Base-by-base conservation (phyloP, 2,888 invertebrate genomes). In the Rotaria sp. region DNA sequence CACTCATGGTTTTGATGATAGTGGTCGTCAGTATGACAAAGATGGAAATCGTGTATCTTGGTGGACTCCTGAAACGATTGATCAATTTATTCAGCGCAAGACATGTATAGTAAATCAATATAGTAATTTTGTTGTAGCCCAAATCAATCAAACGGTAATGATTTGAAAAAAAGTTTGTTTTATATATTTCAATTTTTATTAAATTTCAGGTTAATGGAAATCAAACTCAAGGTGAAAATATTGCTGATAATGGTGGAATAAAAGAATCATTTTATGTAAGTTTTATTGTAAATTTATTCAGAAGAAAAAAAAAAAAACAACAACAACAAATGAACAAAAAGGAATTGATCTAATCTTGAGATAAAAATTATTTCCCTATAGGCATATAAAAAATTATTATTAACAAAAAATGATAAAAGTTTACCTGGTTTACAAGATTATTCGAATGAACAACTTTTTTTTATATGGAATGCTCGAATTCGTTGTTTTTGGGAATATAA, bases 61-160 rank as follows among this genome's bases (percentile, higher is more conserved):
- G 98, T 99, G 99, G 99, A 96, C 96, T 89, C 94, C 95, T 89
- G 94, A 94, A 24, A 97, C 97, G 0, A 95, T 97, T 87, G 94
- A 93, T 0, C 93, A 93, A 86, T 99, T 99, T 91, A 95, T 96
- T 89, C 93, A 94, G 74, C 93, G 95, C 87, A 95, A 96, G 0
- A 93, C 95, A 89, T 99, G 99, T 90, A 94, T 96, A 88, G 93
- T 94, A 21, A 93, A 95, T 59, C 98, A 99, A 91, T 99, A 99
- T 90, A 93, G 94, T 86, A 92, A 93, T 91, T 96, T 95, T 91
- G 94, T 94, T 88, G 93, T 96, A 87, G 94, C 88, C 52, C 90
- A 90, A 48, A 88, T 90, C n/a, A 89, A 89, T 85, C 88, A 89
- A 87, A 89, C 89, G 86, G 90, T 90, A 87, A 88, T 89, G 87